These are phyloP conservation scores for Cyphomyrus plagiostoma DNA, from an alignment of 2,113 vertebrate species.

Conservation along the genomic window DNA sequence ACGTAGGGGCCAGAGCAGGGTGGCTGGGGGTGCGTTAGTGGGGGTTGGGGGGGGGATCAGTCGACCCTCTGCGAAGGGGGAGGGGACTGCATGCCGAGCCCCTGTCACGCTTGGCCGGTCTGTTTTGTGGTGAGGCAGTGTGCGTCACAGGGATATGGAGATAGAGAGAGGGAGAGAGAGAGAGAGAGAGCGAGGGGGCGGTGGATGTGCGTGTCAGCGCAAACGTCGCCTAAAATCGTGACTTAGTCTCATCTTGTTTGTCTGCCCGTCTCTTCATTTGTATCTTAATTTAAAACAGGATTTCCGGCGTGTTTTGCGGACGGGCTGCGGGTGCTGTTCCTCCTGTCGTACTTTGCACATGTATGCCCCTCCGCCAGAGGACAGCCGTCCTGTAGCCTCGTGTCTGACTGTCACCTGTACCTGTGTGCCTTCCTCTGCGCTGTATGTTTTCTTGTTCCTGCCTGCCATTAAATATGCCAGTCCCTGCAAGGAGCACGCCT, in stretches of 20 bases:
- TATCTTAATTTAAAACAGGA: conserved; percentile 12
- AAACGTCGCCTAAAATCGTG: conserved; percentile 13
- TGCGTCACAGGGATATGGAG: conserved; percentile 56
- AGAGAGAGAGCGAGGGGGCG: conserved; percentile 52
- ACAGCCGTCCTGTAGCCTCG: background rate
- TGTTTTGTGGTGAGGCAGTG: conserved; percentile 50
- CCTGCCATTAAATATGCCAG: background rate
- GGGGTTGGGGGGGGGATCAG: background rate
- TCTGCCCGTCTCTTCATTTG: background rate
- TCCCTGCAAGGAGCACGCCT: background rate
- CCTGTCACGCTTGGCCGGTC: conserved; percentile 56
- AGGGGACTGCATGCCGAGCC: conserved; percentile 31
- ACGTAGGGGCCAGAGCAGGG: background rate
- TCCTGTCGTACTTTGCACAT: background rate
- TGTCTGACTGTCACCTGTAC: background rate
- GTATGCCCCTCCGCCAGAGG: background rate
- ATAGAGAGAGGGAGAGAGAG: conserved; percentile 50
- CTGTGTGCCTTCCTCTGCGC: background rate
- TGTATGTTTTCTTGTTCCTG: background rate
- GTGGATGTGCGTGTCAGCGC: conserved; percentile 43
- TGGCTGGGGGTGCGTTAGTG: background rate
- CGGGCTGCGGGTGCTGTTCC: background rate
- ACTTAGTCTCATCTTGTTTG: conserved; percentile 7
- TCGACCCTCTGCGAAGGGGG: conserved; percentile 22
- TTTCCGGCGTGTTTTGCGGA: background rate